A percentile compares a stretch with the other conserved stretches of the same genome.
phyloP scores from a whole-genome alignment of 2,888 invertebrate species.

The Panzeria rudis region DNA sequence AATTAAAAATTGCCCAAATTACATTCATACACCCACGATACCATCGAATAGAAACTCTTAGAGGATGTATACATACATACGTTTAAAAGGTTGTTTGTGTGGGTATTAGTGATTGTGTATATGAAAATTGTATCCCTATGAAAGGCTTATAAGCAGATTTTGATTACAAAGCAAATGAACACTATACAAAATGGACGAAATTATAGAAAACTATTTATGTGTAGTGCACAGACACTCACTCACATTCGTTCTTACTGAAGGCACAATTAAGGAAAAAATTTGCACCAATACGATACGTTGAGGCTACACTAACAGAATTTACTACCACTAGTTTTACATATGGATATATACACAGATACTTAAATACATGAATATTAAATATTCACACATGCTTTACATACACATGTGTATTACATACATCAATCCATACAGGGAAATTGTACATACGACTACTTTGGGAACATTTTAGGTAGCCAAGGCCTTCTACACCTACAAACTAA shows the following conservation, averaged over 20 bases:
- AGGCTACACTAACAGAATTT: slow-evolving; percentile 53
- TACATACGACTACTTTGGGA: background rate
- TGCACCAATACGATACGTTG: slow-evolving; percentile 70
- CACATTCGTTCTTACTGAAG: slow-evolving; percentile 24
- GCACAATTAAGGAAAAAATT: slow-evolving; percentile 49
- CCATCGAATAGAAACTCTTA: slow-evolving; percentile 9
- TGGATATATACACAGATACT: slow-evolving; percentile 50
- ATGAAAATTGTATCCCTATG: slow-evolving; percentile 30
- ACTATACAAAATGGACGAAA: slow-evolving; percentile 66
- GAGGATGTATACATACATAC: background rate
- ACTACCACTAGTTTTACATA: slow-evolving; percentile 47
- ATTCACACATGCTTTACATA: background rate
- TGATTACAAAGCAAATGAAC: slow-evolving; percentile 70
- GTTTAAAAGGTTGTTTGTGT: background rate
- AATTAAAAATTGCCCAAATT: background rate
- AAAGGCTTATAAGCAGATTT: slow-evolving; percentile 68
- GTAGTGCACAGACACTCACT: slow-evolving; percentile 12
- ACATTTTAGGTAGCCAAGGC: slow-evolving; percentile 52
- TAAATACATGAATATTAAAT: slow-evolving; percentile 61
- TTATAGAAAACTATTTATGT: slow-evolving; percentile 64
- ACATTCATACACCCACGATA: background rate
- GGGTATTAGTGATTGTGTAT: background rate
- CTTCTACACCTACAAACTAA: slow-evolving; percentile 61
- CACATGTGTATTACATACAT: slow-evolving; percentile 4
- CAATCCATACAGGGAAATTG: background rate